Evolutionary conservation across 2,888 invertebrate species (phyloP).

Genomic region (Celastrina argiolus): DNA sequence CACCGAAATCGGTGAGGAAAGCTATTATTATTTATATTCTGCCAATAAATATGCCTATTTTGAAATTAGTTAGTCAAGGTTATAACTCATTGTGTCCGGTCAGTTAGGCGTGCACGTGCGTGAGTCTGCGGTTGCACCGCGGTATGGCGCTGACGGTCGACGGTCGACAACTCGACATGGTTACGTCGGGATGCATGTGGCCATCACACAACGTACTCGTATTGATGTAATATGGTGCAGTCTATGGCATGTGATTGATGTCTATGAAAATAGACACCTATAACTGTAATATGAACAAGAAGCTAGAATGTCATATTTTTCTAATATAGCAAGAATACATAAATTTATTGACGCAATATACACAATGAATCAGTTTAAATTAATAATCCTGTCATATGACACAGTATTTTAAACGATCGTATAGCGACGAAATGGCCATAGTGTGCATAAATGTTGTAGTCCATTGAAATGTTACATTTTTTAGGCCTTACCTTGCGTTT

Average conservation of each 20-base stretch:
- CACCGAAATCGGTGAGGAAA: too few relatives aligned
- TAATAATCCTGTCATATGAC: background rate
- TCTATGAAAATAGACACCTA: background rate
- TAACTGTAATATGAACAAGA: too few relatives aligned
- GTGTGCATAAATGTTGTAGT: background rate
- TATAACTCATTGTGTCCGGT: background rate
- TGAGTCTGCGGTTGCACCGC: conserved; percentile 2
- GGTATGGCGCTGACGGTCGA: background rate
- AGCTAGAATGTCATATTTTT: too few relatives aligned
- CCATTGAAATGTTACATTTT: too few relatives aligned
- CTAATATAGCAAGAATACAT: too few relatives aligned
- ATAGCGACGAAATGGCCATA: background rate
- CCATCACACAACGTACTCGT: background rate
- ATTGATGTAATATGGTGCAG: background rate
- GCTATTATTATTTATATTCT: too few relatives aligned
- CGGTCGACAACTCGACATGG: background rate
- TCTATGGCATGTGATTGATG: background rate
- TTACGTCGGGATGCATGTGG: background rate
- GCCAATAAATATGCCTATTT: background rate
- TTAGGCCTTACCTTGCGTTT: too few relatives aligned
- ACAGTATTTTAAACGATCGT: background rate
- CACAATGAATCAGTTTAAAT: background rate
- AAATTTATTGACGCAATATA: too few relatives aligned
- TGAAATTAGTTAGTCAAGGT: background rate
- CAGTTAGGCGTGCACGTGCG: background rate